These are phyloP conservation scores for Eristalis tenax DNA, from an alignment of 2,888 invertebrate genomes.

Conservation along the genomic window DNA sequence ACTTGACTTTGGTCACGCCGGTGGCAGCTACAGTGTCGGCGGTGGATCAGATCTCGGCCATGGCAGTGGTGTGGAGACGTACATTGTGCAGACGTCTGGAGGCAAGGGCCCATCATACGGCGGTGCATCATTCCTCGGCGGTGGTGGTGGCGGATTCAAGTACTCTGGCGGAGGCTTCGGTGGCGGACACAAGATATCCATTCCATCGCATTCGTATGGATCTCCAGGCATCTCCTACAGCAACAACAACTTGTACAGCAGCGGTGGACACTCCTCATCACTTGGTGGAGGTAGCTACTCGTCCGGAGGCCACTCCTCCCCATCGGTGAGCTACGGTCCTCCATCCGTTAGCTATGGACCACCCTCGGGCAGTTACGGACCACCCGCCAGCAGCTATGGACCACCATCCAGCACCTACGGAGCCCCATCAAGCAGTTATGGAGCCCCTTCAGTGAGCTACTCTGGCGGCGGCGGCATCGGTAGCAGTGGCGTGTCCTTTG, in stretches of 20 bases:
- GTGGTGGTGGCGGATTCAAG: constrained; percentile 43
- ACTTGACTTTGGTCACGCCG: constrained; percentile 43
- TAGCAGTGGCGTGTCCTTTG: constrained; percentile 26
- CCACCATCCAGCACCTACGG: not conserved
- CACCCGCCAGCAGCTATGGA: constrained; percentile 11
- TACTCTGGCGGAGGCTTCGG: constrained; percentile 51
- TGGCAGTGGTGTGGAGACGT: constrained; percentile 52
- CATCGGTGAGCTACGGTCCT: constrained; percentile 41
- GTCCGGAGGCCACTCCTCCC: constrained; percentile 41
- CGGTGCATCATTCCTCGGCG: constrained; percentile 41
- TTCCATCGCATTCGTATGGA: constrained; percentile 73
- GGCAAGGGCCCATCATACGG: constrained; percentile 55
- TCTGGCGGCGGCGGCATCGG: constrained; percentile 14
- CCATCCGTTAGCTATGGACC: constrained; percentile 34
- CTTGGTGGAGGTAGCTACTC: constrained; percentile 54
- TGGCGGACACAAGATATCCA: constrained; percentile 50
- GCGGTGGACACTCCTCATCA: constrained; percentile 51
- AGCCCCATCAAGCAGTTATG: not conserved
- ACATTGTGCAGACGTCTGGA: constrained; percentile 58
- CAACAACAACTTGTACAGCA: constrained; percentile 37
- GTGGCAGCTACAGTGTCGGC: constrained; percentile 35
- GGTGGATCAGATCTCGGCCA: constrained; percentile 51
- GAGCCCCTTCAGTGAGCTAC: constrained; percentile 43
- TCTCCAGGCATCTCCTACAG: constrained; percentile 57
- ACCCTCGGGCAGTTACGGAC: constrained; percentile 33